Percentiles rank a stretch among this genome's conserved stretches.
These are phyloP conservation scores for Habroteleia sp. DNA, from an alignment of 2,888 invertebrate species.

Conservation along the genomic window DNA sequence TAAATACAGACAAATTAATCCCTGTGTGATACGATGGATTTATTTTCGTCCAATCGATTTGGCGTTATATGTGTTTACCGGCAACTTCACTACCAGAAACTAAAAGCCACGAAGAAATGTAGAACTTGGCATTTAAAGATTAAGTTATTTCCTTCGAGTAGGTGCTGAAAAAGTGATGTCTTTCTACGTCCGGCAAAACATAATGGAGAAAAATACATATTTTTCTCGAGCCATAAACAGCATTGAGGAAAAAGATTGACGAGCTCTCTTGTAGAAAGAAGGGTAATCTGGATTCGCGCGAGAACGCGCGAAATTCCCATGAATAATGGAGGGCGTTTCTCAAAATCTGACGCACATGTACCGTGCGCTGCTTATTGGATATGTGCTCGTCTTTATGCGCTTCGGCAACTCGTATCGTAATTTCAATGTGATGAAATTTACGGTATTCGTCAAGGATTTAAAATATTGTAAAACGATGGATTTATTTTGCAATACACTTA, in stretches of 20 bases:
- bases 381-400: constrained; percentile 56
- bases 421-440: constrained; percentile 71
- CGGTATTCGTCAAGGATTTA: constrained; percentile 61
- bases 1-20: constrained; percentile 4
- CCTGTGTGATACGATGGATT: neutral
- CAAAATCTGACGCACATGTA: constrained; percentile 72
- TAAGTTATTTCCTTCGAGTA: constrained; percentile 37
- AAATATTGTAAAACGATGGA: too few relatives aligned
- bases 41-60: constrained; percentile 21
- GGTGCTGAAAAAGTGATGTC: constrained; percentile 45
- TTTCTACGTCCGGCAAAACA: constrained; percentile 43
- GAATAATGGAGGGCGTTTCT: constrained; percentile 78
- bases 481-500: too few relatives aligned
- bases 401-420: constrained; percentile 69
- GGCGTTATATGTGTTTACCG: constrained; percentile 3
- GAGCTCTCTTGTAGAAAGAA: constrained; percentile 62
- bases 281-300: constrained; percentile 63
- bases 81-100: neutral
- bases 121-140: constrained; percentile 21
- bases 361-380: constrained; percentile 68
- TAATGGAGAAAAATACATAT: constrained; percentile 57
- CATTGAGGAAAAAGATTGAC: constrained; percentile 58
- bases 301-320: constrained; percentile 71
- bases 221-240: constrained; percentile 34
- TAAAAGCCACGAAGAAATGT: neutral